Base-by-base conservation (phyloP, 2,113 vertebrate species). In the Anthoscopus minutus region DNA sequence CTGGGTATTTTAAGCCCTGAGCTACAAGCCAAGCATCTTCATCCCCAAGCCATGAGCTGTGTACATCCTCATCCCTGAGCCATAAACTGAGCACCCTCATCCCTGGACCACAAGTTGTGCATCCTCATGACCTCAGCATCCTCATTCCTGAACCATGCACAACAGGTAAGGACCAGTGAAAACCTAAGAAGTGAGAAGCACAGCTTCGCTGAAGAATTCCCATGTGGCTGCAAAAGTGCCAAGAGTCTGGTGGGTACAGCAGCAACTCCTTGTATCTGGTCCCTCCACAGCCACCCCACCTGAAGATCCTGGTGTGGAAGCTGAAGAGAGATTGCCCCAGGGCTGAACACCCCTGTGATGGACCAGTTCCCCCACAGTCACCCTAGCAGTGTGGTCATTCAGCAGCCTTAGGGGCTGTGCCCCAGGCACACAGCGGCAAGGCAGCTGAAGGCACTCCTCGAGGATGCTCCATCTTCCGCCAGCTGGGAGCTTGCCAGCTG, bases 401-500 rank as follows among this genome's bases (percentile, higher is more conserved):
- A 4, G 54, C n/a, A 82, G 28, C 38, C 15, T 35, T 28, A 14
- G 45, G 28, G 15, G 20, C 45, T 67, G 24, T 18, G 30, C 24
- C 40, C 11, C 53, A 33, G 35, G 13, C 18, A 56, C 30, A 2
- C 0, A 0, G 33, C 16, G 11, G 35, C 2, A 6, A 20, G 27
- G 19, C 4, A 20, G 37, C 30, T 20, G 3, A 7, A 61, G 38
- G 22, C 60, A 70, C 13, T 35, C 25, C 25, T 31, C 48, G 25
- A 33, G 54, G 22, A 78, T 23, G 9, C 15, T 42, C 51, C 66
- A 47, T 64, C 21, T 42, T 53, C 38, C 5, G 4, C 45, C 1
- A 2, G 37, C 7, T 7, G 3, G 42, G 44, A 37, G 27, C 45
- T n/a, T 27, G 5, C 37, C 47, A 50, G 22, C 48, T 31, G 31